These are phyloP conservation scores for Agraylea sexmaculata DNA, from an alignment of 1,140 invertebrate genomes.

Conservation along the genomic window DNA sequence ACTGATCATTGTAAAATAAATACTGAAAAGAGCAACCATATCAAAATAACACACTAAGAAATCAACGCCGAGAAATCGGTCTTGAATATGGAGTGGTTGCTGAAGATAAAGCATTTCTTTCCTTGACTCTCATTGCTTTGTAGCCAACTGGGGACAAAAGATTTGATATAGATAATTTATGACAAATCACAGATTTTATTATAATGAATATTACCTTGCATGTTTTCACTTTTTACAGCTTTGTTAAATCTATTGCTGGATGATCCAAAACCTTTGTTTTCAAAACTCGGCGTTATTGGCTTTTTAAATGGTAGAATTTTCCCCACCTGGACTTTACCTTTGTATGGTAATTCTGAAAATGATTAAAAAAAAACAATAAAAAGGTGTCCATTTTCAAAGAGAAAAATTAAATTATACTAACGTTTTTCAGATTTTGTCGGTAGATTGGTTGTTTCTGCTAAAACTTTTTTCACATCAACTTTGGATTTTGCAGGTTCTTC, in stretches of 20 bases:
- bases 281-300: constrained; percentile 1
- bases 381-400: background rate
- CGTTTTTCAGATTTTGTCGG: constrained; percentile 10
- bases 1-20: too few species aligned
- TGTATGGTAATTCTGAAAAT: constrained; percentile 2
- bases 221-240: too few species aligned
- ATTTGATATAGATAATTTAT: constrained; percentile 5
- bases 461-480: constrained; percentile 9
- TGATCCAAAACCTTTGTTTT: constrained; percentile 19
- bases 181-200: too few species aligned
- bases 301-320: constrained; percentile 12
- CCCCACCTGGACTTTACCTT: constrained; percentile 1
- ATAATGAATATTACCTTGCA: too few species aligned
- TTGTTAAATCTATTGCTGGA: constrained; percentile 14
- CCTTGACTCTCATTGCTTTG: constrained; percentile 14
- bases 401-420: constrained; percentile 9
- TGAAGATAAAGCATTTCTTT: constrained; percentile 8
- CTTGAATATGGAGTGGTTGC: constrained; percentile 9
- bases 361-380: constrained; percentile 2
- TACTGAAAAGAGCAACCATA: too few species aligned
- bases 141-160: constrained; percentile 13
- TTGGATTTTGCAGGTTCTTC: constrained; percentile 6
- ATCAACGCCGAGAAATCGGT: too few species aligned
- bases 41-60: too few species aligned
- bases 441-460: constrained; percentile 17